Evolutionary conservation across 2,888 invertebrate genomes (phyloP), one percentile per base, ranked within the genome.

Genomic region (Brachyptera risi): DNA sequence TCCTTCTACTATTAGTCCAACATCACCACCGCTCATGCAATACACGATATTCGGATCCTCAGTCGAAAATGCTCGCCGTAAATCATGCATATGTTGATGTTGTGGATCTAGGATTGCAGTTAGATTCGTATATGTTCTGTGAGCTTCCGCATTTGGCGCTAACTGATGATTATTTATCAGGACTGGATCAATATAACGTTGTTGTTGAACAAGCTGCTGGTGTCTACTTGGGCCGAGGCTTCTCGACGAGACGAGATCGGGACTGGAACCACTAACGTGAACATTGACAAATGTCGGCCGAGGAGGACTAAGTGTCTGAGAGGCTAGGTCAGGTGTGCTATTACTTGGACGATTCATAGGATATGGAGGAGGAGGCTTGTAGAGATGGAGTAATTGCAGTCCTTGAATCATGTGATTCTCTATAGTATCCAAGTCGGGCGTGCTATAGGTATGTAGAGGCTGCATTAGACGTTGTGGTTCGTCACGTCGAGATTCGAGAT

Each of bases 321-420:
- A 69, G 0, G 92, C 91, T 60, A 93, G 74, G 73, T 92, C 92
- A 0, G 92, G 92, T 0, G 92, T 92, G 0, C 90, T 91, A 68
- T 88, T 90, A 56, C 87, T 88, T n/a, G 87, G 76, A 0, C 87
- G 81, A 70, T 85, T 86, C 0, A 84, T 83, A 0, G 90, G 89
- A 75, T 92, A 92, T 0, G 92, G 91, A 0, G 92, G 92, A 0
- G 93, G 92, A 0, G 92, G 90, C 73, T 92, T 91, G 71, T 85
- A 87, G 4, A 88, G 80, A 70, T 86, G 86, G 19, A 86, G 75
- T 69, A 85, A 78, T 54, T 83, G 82, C 38, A 83, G 71, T 42
- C 80, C 81, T 60, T 78, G 70, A 56, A 65, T 65, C 72, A n/a
- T 72, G 64, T 73, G 67, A 58, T 27, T 65, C 62, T 65, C 65